Evolutionary conservation across 2,888 invertebrate species (phyloP).

Genomic region (Mycalesis mineus): DNA sequence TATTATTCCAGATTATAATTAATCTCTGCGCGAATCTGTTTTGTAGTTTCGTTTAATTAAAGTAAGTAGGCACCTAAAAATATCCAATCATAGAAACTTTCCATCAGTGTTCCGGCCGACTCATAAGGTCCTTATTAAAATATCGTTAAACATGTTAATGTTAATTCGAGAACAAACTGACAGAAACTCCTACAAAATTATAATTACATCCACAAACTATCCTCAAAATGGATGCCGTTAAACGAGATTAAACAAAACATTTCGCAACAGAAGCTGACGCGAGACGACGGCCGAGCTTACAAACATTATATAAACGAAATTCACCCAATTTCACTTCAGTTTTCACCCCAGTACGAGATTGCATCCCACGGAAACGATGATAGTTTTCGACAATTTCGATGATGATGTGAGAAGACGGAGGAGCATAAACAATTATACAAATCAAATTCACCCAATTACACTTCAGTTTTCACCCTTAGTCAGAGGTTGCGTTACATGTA

Average conservation of each 20-base stretch:
- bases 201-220: neutral
- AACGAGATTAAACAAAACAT: constrained; percentile 7
- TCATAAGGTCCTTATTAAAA: too few species aligned
- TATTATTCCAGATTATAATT: too few species aligned
- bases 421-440: neutral
- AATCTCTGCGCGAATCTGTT: too few species aligned
- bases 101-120: too few species aligned
- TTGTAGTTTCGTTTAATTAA: too few species aligned
- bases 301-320: constrained; percentile 10
- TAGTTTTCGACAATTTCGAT: neutral
- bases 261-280: constrained; percentile 1
- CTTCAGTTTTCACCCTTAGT: neutral
- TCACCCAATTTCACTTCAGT: constrained; percentile 12
- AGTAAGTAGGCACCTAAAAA: too few species aligned
- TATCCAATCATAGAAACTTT: too few species aligned
- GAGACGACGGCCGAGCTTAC: neutral
- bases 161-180: neutral
- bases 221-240: constrained; percentile 8
- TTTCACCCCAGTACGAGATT: neutral
- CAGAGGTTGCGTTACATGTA: neutral
- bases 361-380: neutral
- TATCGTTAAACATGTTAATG: too few species aligned
- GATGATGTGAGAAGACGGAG: neutral
- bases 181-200: neutral
- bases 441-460: constrained; percentile 13